These are phyloP conservation scores for Agrochola macilenta DNA, from an alignment of 2,888 invertebrate genomes.

Conservation along the genomic window DNA sequence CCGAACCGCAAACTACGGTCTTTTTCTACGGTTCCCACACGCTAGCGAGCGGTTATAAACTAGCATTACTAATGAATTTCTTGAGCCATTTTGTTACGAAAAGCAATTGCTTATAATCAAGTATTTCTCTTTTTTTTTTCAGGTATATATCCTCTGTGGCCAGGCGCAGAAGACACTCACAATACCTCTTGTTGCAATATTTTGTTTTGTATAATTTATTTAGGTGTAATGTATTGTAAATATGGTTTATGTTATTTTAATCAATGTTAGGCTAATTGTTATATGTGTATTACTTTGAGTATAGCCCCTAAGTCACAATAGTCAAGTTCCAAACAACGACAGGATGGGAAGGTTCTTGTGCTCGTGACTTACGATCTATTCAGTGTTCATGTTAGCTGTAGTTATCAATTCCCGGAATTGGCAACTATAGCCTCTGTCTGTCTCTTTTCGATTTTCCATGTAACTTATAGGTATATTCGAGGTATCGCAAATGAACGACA, in stretches of 20 bases:
- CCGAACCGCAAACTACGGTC: not conserved
- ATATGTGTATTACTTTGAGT: slow-evolving; percentile 15
- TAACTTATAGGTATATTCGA: slow-evolving; percentile 16
- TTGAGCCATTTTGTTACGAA: not conserved
- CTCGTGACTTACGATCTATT: slow-evolving; percentile 30
- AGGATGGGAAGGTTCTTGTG: not conserved
- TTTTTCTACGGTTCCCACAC: not conserved
- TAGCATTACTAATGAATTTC: slow-evolving; percentile 3
- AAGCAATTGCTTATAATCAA: not conserved
- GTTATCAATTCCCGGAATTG: slow-evolving; percentile 9
- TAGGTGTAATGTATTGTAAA: slow-evolving; percentile 43
- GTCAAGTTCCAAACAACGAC: not conserved
- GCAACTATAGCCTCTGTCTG: slow-evolving; percentile 1
- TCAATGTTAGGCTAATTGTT: slow-evolving; percentile 25
- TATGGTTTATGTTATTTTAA: slow-evolving; percentile 36
- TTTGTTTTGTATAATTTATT: slow-evolving; percentile 52
- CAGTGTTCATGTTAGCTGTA: slow-evolving; percentile 5
- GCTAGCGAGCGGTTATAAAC: not conserved
- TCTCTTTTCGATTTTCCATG: slow-evolving; percentile 14
- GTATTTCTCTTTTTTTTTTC: slow-evolving; percentile 20
- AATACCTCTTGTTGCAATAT: slow-evolving; percentile 59
- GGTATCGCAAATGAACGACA: not conserved
- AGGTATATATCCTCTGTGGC: slow-evolving; percentile 25
- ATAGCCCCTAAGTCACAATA: slow-evolving; percentile 34
- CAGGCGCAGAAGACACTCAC: slow-evolving; percentile 40